phyloP scores from a whole-genome alignment of 2,113 vertebrate species.

The Galeopterus variegatus region DNA sequence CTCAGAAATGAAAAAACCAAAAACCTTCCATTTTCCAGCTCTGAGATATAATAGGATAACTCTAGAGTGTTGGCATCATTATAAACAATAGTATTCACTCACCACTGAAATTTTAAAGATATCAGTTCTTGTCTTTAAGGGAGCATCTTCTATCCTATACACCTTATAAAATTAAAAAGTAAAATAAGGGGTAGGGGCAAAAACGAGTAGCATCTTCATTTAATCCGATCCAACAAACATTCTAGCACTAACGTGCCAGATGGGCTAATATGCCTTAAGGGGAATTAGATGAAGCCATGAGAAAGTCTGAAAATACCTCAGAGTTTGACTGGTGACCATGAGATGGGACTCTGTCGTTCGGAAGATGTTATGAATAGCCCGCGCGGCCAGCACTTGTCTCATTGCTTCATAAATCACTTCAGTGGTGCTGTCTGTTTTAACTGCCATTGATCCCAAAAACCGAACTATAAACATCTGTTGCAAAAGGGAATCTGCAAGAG shows the following conservation, averaged over 20 bases:
- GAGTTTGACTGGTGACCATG: slow-evolving; percentile 94
- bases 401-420: slow-evolving; percentile 99
- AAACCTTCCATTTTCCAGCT: not conserved
- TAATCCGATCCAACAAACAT: not conserved
- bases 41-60: not conserved
- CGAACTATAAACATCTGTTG: slow-evolving; percentile 97
- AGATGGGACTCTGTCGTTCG: slow-evolving; percentile 96
- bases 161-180: not conserved
- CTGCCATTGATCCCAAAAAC: slow-evolving; percentile 98
- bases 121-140: not conserved
- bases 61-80: not conserved
- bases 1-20: not conserved
- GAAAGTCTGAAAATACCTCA: slow-evolving; percentile 89
- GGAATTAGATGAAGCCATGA: fast-evolving
- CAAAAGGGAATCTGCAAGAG: slow-evolving; percentile 93
- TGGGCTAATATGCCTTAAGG: not conserved
- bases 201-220: not conserved
- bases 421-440: slow-evolving; percentile 91
- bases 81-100: not conserved
- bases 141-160: not conserved
- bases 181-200: not conserved
- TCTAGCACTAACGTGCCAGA: not conserved
- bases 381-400: slow-evolving; percentile 97
- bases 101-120: too few species aligned
- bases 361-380: slow-evolving; percentile 99